A percentile compares a stretch with the other conserved stretches of the same genome.
These are phyloP conservation scores for Acropora tenuis DNA, from an alignment of 64 coral and sea anemone genomes.

Conservation along the genomic window DNA sequence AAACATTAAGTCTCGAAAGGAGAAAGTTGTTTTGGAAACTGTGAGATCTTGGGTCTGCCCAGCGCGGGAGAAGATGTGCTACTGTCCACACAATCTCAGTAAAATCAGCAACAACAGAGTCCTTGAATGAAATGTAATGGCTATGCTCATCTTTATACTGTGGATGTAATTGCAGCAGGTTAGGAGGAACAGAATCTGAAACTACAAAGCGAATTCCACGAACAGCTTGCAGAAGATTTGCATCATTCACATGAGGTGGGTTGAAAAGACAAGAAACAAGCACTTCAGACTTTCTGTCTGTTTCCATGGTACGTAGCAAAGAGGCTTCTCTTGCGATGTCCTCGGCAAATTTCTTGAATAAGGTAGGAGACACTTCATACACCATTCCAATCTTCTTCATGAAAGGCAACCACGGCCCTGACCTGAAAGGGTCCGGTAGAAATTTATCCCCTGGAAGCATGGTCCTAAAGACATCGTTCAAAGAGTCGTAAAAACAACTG, in stretches of 20 bases:
- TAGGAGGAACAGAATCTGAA: not conserved
- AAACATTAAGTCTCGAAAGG: not conserved
- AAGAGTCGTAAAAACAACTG: constrained; percentile 38
- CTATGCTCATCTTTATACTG: not conserved
- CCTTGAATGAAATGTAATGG: constrained; percentile 29
- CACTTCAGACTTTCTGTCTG: constrained; percentile 21
- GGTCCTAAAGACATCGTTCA: constrained; percentile 1
- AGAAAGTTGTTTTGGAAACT: not conserved
- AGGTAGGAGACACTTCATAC: not conserved
- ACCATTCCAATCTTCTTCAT: constrained; percentile 37
- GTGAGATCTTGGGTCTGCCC: constrained; percentile 13
- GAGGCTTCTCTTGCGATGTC: constrained; percentile 42
- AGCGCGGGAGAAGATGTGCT: constrained; percentile 4
- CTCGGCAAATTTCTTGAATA: constrained; percentile 18
- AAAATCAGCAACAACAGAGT: not conserved
- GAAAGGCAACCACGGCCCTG: constrained; percentile 32
- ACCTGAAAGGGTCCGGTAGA: constrained; percentile 9
- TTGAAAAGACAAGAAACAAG: constrained; percentile 15
- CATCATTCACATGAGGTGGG: not conserved
- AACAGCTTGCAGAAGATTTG: not conserved
- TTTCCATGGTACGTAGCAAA: not conserved
- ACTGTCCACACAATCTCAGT: constrained; percentile 40
- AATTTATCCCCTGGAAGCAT: constrained; percentile 28
- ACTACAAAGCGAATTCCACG: constrained; percentile 35
- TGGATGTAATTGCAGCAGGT: not conserved